phyloP scores from a whole-genome alignment of 1,140 invertebrate species.

The Pemphigus obesinymphae region DNA sequence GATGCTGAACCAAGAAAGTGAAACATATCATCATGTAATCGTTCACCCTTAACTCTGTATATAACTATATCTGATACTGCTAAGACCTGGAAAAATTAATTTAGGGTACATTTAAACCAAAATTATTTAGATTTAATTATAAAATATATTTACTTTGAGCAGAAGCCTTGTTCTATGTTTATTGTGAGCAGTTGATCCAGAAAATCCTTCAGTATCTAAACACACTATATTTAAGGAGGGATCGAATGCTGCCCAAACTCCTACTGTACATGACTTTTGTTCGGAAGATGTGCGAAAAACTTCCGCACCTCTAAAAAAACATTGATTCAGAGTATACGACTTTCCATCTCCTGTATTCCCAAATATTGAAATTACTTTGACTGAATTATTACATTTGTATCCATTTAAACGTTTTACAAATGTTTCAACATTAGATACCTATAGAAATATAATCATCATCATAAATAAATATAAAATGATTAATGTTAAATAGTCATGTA shows the following conservation, averaged over 20 bases:
- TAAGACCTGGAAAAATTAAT: constrained; percentile 54
- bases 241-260: constrained; percentile 76
- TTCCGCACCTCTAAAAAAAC: constrained; percentile 70
- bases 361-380: constrained; percentile 83
- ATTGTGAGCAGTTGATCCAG: constrained; percentile 63
- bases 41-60: constrained; percentile 71
- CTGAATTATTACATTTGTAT: constrained; percentile 52
- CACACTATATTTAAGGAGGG: constrained; percentile 62
- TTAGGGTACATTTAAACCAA: neutral
- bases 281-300: constrained; percentile 69
- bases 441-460: constrained; percentile 35
- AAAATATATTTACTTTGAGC: constrained; percentile 58
- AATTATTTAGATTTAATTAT: neutral
- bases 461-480: neutral
- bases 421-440: constrained; percentile 54
- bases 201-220: constrained; percentile 75
- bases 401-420: constrained; percentile 55
- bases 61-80: constrained; percentile 79
- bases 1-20: constrained; percentile 75
- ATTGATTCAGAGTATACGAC: constrained; percentile 75
- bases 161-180: constrained; percentile 69
- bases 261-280: constrained; percentile 71
- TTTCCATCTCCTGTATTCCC: constrained; percentile 84
- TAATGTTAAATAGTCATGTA: neutral
- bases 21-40: constrained; percentile 73